Base-by-base conservation (phyloP, 2,113 vertebrate species). In the Microcebus ravelobensis region DNA sequence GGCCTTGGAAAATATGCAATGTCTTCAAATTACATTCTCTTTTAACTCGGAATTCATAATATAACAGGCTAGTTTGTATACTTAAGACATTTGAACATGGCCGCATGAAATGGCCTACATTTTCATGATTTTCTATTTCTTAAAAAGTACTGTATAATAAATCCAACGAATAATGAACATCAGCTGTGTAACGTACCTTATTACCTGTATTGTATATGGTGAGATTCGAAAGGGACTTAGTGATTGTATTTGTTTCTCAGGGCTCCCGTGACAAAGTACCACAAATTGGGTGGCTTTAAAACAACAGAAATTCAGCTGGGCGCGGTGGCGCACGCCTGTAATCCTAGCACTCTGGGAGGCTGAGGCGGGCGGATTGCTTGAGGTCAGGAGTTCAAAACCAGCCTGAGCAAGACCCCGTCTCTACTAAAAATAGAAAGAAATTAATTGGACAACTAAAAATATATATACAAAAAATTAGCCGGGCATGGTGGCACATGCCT, bases 21-120 rank as follows among this genome's bases (percentile, higher is more conserved):
- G 86, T 97, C 84, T 97, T 96, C 96, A 97, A 96, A 94, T 94
- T 95, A 93, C 96, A 97, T 97, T 95, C 94, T 96, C 94, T 97
- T 96, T 95, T 79, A 94, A 97, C 96, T 96, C 61, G 67, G 91
- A 83, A 96, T 95, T 93, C 80, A 91, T 50, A 57, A 85, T 80
- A 20, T 77, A 96, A 96, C 55, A 74, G 85, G 65, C 87, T 67
- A 67, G 90, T 92, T 68, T 87, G 84, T 95, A 48, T 96, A 90
- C 65, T 96, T 85, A 87, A 87, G 85, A 52, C 36, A 52, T 96
- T 92, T 88, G 92, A 92, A 97, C 96, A 88, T 82, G 81, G 70
- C 57, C 21, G 7, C 55, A 45, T 74, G 81, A 81, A 81, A 87
- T 76, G 70, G 79, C 45, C 68, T 90, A 57, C 65, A 77, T 57